Evolutionary conservation across 2,113 vertebrate genomes (phyloP).

Genomic region (Catharus bicknelli): DNA sequence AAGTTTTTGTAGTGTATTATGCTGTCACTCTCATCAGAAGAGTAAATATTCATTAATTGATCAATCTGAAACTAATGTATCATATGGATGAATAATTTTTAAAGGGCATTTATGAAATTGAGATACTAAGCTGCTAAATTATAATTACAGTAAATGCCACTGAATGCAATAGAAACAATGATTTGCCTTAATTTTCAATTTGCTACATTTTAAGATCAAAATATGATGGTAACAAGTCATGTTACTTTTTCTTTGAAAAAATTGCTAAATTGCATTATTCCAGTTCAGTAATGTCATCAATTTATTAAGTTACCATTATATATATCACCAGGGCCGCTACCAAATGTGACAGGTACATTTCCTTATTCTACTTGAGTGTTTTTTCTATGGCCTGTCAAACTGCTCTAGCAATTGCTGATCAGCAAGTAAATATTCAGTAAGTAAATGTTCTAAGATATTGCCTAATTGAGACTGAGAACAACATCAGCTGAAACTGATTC

Average conservation of each 20-base stretch:
- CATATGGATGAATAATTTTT: not conserved
- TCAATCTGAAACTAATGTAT: not conserved
- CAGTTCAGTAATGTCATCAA: not conserved
- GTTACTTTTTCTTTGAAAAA: not conserved
- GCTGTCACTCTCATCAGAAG: not conserved
- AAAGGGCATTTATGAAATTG: not conserved
- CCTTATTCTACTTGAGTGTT: not conserved
- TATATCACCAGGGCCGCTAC: not conserved
- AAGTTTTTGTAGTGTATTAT: not conserved
- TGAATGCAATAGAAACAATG: not conserved
- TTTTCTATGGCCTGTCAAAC: not conserved
- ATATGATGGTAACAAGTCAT: not conserved
- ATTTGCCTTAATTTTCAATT: not conserved
- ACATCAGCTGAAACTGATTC: constrained; percentile 4
- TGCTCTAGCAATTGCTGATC: not conserved
- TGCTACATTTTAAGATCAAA: not conserved
- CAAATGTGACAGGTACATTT: not conserved
- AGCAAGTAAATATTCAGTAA: constrained; percentile 24
- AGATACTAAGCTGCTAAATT: not conserved
- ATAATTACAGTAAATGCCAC: not conserved
- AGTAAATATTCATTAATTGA: not conserved
- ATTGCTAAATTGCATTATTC: constrained; percentile 23
- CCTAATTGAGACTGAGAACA: constrained; percentile 32
- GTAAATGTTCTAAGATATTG: not conserved
- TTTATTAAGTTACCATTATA: constrained; percentile 16